phyloP scores from a whole-genome alignment of 2,888 invertebrate species.

The Phalera bucephala region DNA sequence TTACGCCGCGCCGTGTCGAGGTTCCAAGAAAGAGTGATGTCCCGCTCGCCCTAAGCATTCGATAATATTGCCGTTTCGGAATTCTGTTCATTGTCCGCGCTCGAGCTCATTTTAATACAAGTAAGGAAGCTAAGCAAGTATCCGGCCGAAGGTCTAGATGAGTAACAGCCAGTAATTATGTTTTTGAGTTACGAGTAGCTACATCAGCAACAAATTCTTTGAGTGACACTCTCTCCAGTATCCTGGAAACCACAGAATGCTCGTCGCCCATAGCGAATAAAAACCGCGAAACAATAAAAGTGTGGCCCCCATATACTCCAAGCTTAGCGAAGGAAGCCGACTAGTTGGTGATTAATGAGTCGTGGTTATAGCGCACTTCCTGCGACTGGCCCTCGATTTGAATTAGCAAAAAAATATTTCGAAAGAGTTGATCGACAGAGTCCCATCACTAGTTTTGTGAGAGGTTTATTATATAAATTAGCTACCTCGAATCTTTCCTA shows the following conservation, averaged over 20 bases:
- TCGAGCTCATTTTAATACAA: constrained; percentile 66
- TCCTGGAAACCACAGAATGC: constrained; percentile 35
- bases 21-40: constrained; percentile 75
- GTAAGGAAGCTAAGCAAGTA: constrained; percentile 60
- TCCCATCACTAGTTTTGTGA: constrained; percentile 19
- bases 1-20: constrained; percentile 69
- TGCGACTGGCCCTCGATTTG: constrained; percentile 27
- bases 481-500: too few relatives aligned
- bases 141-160: constrained; percentile 61
- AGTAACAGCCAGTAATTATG: too few relatives aligned
- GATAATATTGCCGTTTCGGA: constrained; percentile 72
- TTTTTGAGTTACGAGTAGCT: too few relatives aligned
- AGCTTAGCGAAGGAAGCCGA: constrained; percentile 51
- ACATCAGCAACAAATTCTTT: too few relatives aligned
- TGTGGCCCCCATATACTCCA: constrained; percentile 46
- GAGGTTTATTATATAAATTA: too few relatives aligned
- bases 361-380: constrained; percentile 64
- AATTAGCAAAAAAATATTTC: constrained; percentile 46
- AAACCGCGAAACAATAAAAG: constrained; percentile 60
- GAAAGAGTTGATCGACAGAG: constrained; percentile 42
- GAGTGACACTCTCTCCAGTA: too few relatives aligned
- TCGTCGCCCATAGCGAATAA: constrained; percentile 26
- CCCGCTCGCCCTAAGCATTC: constrained; percentile 73
- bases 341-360: constrained; percentile 55
- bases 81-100: constrained; percentile 75